Conservation (phyloP, 2,888 invertebrate species). For the Oligia latruncula region DNA sequence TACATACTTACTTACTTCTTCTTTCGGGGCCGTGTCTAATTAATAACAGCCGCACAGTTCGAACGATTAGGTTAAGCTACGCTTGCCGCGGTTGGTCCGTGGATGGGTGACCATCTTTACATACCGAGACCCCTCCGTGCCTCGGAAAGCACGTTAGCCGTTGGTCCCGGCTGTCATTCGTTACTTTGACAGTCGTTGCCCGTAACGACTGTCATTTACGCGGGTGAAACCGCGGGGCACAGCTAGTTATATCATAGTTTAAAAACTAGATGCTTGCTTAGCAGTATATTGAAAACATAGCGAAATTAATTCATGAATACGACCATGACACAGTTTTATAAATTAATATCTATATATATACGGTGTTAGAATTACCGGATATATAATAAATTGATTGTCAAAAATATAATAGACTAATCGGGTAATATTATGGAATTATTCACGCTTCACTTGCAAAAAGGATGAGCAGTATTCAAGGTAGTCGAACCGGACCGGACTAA, state of each 20-base stretch:
- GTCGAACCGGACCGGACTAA: neutral
- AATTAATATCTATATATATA: neutral
- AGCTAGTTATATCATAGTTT: neutral
- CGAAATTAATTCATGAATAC: slow-evolving; percentile 22
- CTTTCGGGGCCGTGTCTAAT: no score
- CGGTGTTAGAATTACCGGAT: slow-evolving; percentile 9
- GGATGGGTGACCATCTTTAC: no score
- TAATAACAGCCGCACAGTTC: no score
- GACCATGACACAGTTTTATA: slow-evolving; percentile 38
- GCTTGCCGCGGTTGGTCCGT: no score
- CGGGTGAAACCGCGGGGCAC: no score
- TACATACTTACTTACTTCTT: no score
- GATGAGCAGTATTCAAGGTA: slow-evolving; percentile 35
- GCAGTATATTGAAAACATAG: slow-evolving; percentile 13
- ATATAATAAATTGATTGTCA: slow-evolving; percentile 8
- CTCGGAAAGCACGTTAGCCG: no score
- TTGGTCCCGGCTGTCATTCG: no score
- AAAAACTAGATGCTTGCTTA: slow-evolving; percentile 14
- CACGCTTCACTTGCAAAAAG: neutral
- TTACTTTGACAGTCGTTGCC: no score
- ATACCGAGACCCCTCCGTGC: no score
- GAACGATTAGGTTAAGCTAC: no score
- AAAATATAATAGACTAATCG: neutral
- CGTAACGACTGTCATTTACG: no score
- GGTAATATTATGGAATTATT: slow-evolving; percentile 5